These are phyloP conservation scores for Caenorhabditis virilis DNA, from an alignment of 2,888 invertebrate species.

Conservation along the genomic window DNA sequence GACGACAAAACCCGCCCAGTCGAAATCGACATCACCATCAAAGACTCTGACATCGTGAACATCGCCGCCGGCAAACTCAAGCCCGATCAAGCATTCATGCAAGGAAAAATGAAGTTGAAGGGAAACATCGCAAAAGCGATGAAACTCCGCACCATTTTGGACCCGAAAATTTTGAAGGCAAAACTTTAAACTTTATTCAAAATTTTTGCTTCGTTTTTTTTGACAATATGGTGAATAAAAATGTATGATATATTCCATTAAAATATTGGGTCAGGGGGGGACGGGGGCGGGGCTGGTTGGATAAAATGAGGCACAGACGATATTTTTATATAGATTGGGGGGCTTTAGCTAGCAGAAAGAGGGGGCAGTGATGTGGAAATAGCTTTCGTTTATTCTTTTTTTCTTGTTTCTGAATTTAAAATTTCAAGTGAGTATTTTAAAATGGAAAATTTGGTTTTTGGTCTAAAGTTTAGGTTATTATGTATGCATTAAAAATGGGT, in stretches of 20 bases:
- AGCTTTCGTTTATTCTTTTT: no score
- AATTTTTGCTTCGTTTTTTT: no score
- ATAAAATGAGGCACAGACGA: constrained; percentile 1
- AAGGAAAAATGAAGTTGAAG: constrained; percentile 90
- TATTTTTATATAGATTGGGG: neutral
- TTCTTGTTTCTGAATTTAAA: no score
- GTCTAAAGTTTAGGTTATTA: no score
- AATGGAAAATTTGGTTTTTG: no score
- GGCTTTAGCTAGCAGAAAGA: no score
- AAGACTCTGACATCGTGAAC: constrained; percentile 85
- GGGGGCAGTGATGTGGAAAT: no score
- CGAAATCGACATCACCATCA: constrained; percentile 77
- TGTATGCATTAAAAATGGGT: no score
- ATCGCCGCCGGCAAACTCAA: constrained; percentile 88
- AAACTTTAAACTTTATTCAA: constrained; percentile 65
- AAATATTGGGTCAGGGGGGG: neutral
- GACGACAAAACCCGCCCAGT: constrained; percentile 45
- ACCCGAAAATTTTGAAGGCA: constrained; percentile 68
- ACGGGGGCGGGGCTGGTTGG: neutral
- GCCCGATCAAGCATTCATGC: constrained; percentile 78
- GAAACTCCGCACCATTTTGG: constrained; percentile 81
- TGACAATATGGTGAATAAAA: no score
- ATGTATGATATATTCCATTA: no score
- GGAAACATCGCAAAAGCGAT: constrained; percentile 95
- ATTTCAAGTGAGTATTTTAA: no score